Evolutionary conservation across 1,140 invertebrate species (phyloP).

Genomic region (Lethrus apterus): DNA sequence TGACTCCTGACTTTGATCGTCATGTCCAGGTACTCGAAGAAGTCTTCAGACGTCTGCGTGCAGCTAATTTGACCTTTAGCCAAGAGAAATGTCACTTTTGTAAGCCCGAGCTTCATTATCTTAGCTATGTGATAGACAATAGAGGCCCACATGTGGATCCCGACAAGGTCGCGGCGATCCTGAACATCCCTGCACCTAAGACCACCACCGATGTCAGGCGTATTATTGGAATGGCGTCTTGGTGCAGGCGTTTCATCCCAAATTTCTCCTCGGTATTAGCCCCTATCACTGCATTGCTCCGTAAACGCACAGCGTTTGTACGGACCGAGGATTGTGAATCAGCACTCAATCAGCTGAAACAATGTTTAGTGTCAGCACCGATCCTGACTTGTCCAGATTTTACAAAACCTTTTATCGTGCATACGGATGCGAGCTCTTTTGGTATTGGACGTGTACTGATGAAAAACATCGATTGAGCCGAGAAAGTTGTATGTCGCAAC

Average conservation of each 20-base stretch:
- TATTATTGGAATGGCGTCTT: conserved; percentile 31
- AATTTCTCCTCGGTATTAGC: conserved; percentile 31
- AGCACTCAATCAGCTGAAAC: not conserved
- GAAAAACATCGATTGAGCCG: too few relatives aligned
- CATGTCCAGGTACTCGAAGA: too few relatives aligned
- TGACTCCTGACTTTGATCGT: too few relatives aligned
- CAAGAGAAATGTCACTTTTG: conserved; percentile 24
- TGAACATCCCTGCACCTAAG: conserved; percentile 15
- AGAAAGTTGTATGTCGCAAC: not conserved
- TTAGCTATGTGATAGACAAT: too few relatives aligned
- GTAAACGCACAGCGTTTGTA: conserved; percentile 8
- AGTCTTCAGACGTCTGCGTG: conserved; percentile 23
- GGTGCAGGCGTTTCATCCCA: conserved; percentile 37
- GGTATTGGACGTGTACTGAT: conserved; percentile 2
- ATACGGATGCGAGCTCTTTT: conserved; percentile 3
- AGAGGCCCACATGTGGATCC: conserved; percentile 26
- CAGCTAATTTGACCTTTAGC: conserved; percentile 29
- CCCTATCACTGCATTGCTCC: conserved; percentile 31
- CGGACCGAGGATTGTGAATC: not conserved
- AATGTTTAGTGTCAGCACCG: conserved; percentile 1
- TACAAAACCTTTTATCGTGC: conserved; percentile 3
- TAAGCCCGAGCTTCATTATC: conserved; percentile 20
- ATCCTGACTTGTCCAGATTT: conserved; percentile 24
- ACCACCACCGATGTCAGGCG: conserved; percentile 16
- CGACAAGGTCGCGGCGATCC: conserved; percentile 25